Percentiles rank a stretch among this genome's conserved stretches.
These are phyloP conservation scores for Urophycis tenuis DNA, from an alignment of 2,797 vertebrate genomes.

Conservation along the genomic window DNA sequence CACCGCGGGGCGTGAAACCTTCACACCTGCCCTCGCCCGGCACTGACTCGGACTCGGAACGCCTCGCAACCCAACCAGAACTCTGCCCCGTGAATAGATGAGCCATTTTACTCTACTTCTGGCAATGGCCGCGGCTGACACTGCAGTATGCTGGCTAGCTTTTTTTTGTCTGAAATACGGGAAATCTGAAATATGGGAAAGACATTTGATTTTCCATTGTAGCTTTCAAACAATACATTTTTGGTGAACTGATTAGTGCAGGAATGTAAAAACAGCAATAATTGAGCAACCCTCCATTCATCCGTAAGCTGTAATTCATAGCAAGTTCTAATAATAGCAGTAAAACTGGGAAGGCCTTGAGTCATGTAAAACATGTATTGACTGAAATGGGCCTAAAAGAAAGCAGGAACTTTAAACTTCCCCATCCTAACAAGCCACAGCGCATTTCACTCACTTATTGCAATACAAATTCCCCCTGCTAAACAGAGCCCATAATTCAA, in stretches of 20 bases:
- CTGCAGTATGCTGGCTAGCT: neutral
- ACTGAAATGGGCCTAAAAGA: slow-evolving; percentile 70
- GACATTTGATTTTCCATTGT: neutral
- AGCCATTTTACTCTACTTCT: neutral
- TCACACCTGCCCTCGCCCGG: slow-evolving; percentile 43
- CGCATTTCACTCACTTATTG: slow-evolving; percentile 2
- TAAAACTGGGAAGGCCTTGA: neutral
- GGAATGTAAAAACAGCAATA: neutral
- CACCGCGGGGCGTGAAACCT: slow-evolving; percentile 34
- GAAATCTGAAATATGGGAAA: neutral
- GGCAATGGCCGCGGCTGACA: neutral
- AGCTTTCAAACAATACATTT: neutral
- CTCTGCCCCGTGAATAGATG: neutral
- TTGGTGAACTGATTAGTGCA: neutral
- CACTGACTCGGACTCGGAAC: neutral
- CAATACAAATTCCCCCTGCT: neutral
- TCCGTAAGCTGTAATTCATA: neutral
- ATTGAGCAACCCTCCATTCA: neutral
- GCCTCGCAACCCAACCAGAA: neutral
- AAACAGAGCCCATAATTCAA: slow-evolving; percentile 7
- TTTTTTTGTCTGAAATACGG: neutral
- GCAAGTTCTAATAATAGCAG: neutral
- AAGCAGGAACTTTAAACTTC: slow-evolving; percentile 61
- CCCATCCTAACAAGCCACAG: slow-evolving; percentile 4
- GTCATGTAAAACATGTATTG: neutral